Percentiles rank a stretch among this genome's conserved stretches.
Conservation (phyloP, 2,888 invertebrate species). For the Tinea pellionella region DNA sequence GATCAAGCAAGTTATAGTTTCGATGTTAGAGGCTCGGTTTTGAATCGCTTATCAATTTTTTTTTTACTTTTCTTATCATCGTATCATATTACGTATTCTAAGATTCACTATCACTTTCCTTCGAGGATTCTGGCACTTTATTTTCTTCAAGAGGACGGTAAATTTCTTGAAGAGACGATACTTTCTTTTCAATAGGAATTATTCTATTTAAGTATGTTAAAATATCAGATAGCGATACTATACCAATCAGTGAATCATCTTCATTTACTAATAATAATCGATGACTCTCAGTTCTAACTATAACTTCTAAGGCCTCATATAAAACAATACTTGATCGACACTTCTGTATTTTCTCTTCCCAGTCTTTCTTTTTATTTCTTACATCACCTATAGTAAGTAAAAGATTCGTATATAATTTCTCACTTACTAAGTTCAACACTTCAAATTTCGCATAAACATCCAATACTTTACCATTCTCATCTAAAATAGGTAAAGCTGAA, state of each 20-base stretch:
- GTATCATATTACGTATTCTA: not conserved
- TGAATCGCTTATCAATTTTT: not conserved
- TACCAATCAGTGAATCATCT: slow-evolving; percentile 58
- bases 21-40: not conserved
- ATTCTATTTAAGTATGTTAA: slow-evolving; percentile 64
- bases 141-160: slow-evolving; percentile 60
- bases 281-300: slow-evolving; percentile 88
- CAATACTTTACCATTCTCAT: slow-evolving; percentile 48
- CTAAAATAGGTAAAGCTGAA: slow-evolving; percentile 57
- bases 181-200: slow-evolving; percentile 60
- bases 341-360: slow-evolving; percentile 92
- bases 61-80: not conserved
- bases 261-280: slow-evolving; percentile 64
- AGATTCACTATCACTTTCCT: slow-evolving; percentile 52
- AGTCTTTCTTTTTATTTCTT: slow-evolving; percentile 88
- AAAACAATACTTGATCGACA: slow-evolving; percentile 88
- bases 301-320: slow-evolving; percentile 87
- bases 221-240: slow-evolving; percentile 62
- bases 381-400: slow-evolving; percentile 88
- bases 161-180: slow-evolving; percentile 61
- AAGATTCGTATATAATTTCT: slow-evolving; percentile 92
- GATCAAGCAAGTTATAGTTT: slow-evolving; percentile 10
- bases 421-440: slow-evolving; percentile 84
- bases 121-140: slow-evolving; percentile 53
- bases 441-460: slow-evolving; percentile 64